These are phyloP conservation scores for Anoplophora glabripennis DNA, from an alignment of 1,140 invertebrate species.

Conservation along the genomic window DNA sequence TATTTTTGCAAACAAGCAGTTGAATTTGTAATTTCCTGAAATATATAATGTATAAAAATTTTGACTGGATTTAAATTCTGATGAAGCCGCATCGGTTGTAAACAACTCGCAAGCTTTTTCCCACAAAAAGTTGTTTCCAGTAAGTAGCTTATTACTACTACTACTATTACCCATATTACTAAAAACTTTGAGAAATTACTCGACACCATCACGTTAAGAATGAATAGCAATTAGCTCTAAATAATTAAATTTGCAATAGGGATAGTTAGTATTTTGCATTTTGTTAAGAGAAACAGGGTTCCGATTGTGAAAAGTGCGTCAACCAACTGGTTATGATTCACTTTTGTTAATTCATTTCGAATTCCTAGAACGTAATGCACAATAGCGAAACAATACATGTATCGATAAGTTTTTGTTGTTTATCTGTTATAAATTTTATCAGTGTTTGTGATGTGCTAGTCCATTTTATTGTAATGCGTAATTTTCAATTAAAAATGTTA, in stretches of 20 bases:
- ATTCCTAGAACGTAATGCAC: too few relatives aligned
- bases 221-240: neutral
- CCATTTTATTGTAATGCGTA: conserved; percentile 20
- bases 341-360: neutral
- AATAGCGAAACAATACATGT: neutral
- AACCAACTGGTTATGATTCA: conserved; percentile 3
- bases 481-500: conserved; percentile 24
- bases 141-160: too few relatives aligned
- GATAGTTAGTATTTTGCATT: neutral
- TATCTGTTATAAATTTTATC: conserved; percentile 19
- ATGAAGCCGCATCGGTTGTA: too few relatives aligned
- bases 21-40: too few relatives aligned
- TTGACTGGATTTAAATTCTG: neutral
- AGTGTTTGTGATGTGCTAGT: conserved; percentile 31
- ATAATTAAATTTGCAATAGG: conserved; percentile 5
- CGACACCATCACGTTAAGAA: too few relatives aligned
- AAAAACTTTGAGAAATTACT: too few relatives aligned
- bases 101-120: too few relatives aligned
- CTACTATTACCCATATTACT: too few relatives aligned
- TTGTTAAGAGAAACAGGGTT: neutral
- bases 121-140: too few relatives aligned
- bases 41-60: neutral
- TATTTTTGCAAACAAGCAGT: too few relatives aligned
- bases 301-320: neutral
- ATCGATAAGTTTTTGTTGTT: conserved; percentile 2